Evolutionary conservation across 1,140 invertebrate genomes (phyloP).

Genomic region (Centruroides sculpturatus): DNA sequence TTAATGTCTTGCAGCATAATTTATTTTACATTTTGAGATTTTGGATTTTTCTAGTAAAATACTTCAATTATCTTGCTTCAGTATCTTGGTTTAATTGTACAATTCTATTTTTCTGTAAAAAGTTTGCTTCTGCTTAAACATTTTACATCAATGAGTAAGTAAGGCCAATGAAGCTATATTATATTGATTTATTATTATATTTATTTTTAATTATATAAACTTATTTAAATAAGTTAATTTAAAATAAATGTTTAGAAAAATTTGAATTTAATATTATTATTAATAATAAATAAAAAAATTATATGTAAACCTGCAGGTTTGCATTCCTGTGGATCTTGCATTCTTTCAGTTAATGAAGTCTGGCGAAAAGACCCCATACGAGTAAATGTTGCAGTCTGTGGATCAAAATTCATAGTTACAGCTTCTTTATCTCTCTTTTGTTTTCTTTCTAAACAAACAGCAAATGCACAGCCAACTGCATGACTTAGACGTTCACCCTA

Average conservation of each 20-base stretch:
- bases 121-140: too few species aligned
- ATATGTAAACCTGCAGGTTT: constrained; percentile 13
- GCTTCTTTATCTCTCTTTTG: constrained; percentile 92
- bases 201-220: too few species aligned
- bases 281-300: background rate
- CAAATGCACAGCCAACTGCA: constrained; percentile 97
- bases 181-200: too few species aligned
- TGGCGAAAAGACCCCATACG: constrained; percentile 80
- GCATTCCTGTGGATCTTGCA: constrained; percentile 32
- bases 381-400: constrained; percentile 86
- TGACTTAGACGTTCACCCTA: constrained; percentile 87
- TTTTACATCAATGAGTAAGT: too few species aligned
- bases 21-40: too few species aligned
- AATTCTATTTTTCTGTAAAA: too few species aligned
- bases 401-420: constrained; percentile 73
- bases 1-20: too few species aligned
- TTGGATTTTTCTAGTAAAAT: too few species aligned
- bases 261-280: background rate
- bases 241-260: background rate
- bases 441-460: constrained; percentile 92
- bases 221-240: too few species aligned
- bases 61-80: too few species aligned
- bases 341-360: constrained; percentile 59
- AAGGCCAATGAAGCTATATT: too few species aligned
- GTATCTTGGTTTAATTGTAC: too few species aligned